Conservation (phyloP, 2,888 invertebrate genomes). For the Litoditis marina region DNA sequence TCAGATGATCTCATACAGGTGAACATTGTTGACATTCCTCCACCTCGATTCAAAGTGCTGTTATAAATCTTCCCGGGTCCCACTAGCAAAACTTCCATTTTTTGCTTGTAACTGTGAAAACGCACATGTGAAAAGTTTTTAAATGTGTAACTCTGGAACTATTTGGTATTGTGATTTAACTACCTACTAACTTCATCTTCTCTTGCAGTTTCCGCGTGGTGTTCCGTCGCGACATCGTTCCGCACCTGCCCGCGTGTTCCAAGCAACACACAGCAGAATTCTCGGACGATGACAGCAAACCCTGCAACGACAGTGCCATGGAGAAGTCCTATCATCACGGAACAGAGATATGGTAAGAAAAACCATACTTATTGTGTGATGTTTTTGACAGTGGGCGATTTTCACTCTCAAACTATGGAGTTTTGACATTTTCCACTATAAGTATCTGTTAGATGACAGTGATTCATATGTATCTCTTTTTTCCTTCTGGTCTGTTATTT, state of each 20-base stretch:
- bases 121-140: no score
- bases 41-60: no score
- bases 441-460: no score
- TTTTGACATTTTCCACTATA: no score
- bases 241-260: slow-evolving; percentile 55
- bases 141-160: no score
- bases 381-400: no score
- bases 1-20: slow-evolving; percentile 30
- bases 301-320: slow-evolving; percentile 25
- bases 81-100: no score
- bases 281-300: slow-evolving; percentile 30
- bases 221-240: slow-evolving; percentile 56
- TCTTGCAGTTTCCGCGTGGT: slow-evolving; percentile 47
- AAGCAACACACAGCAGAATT: slow-evolving; percentile 33
- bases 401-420: no score
- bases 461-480: no score
- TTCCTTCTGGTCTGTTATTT: no score
- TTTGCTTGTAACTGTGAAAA: no score
- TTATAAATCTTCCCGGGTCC: neutral
- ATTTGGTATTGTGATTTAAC: neutral
- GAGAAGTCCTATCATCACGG: slow-evolving; percentile 53
- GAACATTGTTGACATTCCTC: no score
- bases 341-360: slow-evolving; percentile 47
- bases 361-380: slow-evolving; percentile 14
- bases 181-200: neutral